Evolutionary conservation across 2,113 vertebrate species (phyloP).

Genomic region (Peucedramus taeniatus): DNA sequence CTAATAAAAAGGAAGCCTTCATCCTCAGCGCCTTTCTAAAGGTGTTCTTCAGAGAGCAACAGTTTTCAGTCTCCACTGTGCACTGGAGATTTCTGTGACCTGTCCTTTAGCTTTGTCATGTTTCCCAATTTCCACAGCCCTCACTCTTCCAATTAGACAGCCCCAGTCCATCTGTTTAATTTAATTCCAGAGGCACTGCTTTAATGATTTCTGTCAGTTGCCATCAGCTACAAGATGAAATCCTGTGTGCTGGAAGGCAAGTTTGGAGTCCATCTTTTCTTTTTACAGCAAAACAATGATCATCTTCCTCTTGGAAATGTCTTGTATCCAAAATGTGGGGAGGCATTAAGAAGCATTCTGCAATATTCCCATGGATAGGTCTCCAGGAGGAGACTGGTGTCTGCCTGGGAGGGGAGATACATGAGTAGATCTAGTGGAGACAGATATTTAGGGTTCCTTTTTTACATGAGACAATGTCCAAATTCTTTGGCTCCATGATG

Average conservation of each 20-base stretch:
- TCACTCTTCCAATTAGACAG: neutral
- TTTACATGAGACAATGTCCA: fast-evolving
- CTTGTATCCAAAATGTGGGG: neutral
- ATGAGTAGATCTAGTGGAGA: neutral
- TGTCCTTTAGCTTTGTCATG: neutral
- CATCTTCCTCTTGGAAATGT: neutral
- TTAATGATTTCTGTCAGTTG: neutral
- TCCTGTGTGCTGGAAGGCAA: neutral
- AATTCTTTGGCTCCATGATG: neutral
- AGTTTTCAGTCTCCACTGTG: neutral
- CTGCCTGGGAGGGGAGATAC: neutral
- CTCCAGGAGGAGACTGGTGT: neutral
- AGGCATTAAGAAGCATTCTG: neutral
- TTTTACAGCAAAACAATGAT: neutral
- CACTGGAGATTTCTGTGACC: neutral
- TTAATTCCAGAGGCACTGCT: neutral
- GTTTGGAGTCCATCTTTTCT: neutral
- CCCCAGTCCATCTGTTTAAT: neutral
- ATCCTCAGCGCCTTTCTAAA: neutral
- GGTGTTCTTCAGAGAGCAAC: neutral
- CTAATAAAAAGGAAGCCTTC: neutral
- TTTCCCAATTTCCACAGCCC: neutral
- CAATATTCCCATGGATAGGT: neutral
- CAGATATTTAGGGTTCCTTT: neutral
- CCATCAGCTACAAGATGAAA: constrained; percentile 6